Evolutionary conservation across 2,113 vertebrate genomes (phyloP), one percentile per base, ranked within the genome.

Genomic region (Pardalotus punctatus): DNA sequence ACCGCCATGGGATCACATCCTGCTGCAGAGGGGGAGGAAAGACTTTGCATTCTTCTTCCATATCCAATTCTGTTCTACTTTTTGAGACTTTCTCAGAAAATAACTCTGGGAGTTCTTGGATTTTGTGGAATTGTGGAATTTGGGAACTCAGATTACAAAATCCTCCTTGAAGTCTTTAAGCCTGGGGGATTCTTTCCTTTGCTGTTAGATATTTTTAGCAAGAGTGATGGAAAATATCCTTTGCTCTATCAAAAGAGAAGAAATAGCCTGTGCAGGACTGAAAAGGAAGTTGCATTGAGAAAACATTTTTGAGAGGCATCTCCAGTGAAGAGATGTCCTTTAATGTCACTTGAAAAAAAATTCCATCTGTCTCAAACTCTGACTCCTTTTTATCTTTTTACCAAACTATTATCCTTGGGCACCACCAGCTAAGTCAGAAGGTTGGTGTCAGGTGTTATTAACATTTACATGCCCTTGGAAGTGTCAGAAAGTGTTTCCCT

Each of bases 1-100:
- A 56, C 24, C 2, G 1, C 0, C 0, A 51, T 14, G 45, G 64
- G 36, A 13, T 76, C 27, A 16, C 31, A 51, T 64, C 14, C 62
- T 48, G 23, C 53, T 53, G 28, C 20, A 27, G 67, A 50, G 18
- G 16, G 17, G 8, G 53, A 47, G 35, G 35, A 81, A 92, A 57
- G 21, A 36, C 7, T 48, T 19, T 58, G 4, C 2, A 2, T 42
- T 7, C 4, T 82, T 66, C 23, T 71, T 56, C n/a, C 11, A 7
- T 21, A 5, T 19, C 36, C 15, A 47, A 2, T n/a, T 57, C 42
- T n/a, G 2, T 47, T 86, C 35, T 13, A 38, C 4, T 31, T 62
- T 53, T 82, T 60, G 35, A 86, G 38, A 28, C 7, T 58, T 23
- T 42, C 5, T 20, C 40, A 60, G 27, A 8, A 38, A 58, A 81